A percentile compares a stretch with the other conserved stretches of the same genome.
Conservation (phyloP, 2,113 vertebrate species). For the Anseranas semipalmata region DNA sequence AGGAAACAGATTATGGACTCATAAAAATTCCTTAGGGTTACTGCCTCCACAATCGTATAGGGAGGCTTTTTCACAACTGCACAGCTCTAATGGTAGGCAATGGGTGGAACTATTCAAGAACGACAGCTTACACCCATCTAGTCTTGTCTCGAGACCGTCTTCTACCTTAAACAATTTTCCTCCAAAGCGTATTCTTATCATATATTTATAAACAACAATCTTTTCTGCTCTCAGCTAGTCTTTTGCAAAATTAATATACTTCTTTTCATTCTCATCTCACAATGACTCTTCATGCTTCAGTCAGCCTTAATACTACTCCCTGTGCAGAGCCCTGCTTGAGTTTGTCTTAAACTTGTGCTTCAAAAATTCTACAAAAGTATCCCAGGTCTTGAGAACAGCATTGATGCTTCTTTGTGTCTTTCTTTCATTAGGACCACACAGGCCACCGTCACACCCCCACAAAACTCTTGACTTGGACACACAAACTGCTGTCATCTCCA, state of each 20-base stretch:
- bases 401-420: accelerated
- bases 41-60: background rate
- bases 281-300: background rate
- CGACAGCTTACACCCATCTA: background rate
- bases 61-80: background rate
- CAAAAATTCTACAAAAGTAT: background rate
- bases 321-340: background rate
- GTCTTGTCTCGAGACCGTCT: background rate
- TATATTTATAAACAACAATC: background rate
- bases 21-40: background rate
- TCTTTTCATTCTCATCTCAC: background rate
- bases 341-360: background rate
- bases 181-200: background rate
- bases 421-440: background rate
- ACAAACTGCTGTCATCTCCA: background rate
- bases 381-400: background rate
- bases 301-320: background rate
- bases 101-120: background rate
- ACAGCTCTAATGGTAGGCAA: background rate
- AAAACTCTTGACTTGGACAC: background rate
- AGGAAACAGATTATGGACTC: background rate
- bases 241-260: background rate
- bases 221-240: background rate
- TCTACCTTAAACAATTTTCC: background rate
- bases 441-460: background rate